These are phyloP conservation scores for Anorthoa munda DNA, from an alignment of 2,888 invertebrate species.

Conservation along the genomic window DNA sequence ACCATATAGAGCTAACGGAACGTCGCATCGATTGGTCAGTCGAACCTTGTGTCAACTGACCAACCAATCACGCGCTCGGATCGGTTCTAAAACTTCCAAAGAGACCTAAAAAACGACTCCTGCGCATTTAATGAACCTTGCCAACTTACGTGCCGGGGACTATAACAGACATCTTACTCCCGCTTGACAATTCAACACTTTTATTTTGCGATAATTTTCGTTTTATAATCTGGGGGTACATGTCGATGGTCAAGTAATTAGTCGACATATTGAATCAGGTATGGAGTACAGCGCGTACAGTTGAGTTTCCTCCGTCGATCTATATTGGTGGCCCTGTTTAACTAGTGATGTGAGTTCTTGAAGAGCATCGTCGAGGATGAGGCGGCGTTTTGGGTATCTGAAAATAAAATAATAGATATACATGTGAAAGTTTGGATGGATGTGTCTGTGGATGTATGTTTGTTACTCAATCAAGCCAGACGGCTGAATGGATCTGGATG, in stretches of 20 bases:
- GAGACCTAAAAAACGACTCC: too few species aligned
- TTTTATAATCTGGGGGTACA: background rate
- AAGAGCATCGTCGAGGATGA: slow-evolving; percentile 81
- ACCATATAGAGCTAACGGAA: too few species aligned
- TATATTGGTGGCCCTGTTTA: slow-evolving; percentile 77
- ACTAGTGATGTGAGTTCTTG: slow-evolving; percentile 76
- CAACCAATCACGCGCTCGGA: too few species aligned
- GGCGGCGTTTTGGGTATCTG: slow-evolving; percentile 81
- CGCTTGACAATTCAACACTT: background rate
- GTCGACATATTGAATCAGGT: slow-evolving; percentile 81
- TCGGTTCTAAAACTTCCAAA: too few species aligned
- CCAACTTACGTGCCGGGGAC: too few species aligned
- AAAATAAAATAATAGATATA: slow-evolving; percentile 35
- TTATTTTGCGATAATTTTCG: background rate
- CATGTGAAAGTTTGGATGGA: background rate
- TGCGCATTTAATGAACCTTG: too few species aligned
- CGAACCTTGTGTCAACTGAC: too few species aligned
- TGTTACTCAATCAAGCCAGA: too few species aligned
- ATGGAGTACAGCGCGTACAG: slow-evolving; percentile 85
- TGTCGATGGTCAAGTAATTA: slow-evolving; percentile 70
- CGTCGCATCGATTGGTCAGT: too few species aligned
- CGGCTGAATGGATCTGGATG: too few species aligned
- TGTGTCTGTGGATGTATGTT: too few species aligned
- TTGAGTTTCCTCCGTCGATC: slow-evolving; percentile 80
- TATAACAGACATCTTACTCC: too few species aligned